Percentiles rank a stretch among this genome's conserved stretches.
phyloP scores from a whole-genome alignment of 2,113 vertebrate species.

The Indicator maculatus region DNA sequence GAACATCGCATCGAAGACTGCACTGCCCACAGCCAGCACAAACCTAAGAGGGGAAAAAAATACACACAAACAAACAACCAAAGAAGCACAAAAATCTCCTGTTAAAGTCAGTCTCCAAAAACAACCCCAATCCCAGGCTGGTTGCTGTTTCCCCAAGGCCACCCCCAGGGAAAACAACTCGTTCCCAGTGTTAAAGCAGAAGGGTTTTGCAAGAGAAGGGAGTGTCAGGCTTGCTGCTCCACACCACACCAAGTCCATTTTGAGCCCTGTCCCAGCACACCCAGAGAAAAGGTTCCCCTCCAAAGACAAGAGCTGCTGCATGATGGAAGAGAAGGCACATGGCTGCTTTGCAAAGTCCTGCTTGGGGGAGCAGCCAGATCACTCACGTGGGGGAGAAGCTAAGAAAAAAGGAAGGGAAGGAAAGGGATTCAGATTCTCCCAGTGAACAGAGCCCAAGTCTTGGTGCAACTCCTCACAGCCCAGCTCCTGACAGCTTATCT shows the following conservation, averaged over 20 bases:
- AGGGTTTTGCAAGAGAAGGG: conserved; percentile 25
- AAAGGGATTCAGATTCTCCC: background rate
- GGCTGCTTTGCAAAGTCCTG: background rate
- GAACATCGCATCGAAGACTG: conserved; percentile 97
- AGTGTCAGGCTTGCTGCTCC: background rate
- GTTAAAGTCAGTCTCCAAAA: background rate
- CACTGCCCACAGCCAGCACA: conserved; percentile 93
- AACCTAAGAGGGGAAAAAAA: conserved; percentile 78
- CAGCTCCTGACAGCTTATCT: background rate
- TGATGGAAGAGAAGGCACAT: rapidly evolving
- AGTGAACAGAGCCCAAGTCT: background rate
- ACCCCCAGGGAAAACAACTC: conserved; percentile 10
- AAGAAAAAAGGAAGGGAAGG: background rate
- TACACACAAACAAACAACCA: background rate
- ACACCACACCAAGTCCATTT: background rate
- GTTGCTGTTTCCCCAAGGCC: background rate
- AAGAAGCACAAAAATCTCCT: background rate
- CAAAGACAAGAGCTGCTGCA: background rate
- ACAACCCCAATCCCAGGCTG: background rate
- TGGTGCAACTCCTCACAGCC: background rate
- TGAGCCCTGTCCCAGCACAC: background rate
- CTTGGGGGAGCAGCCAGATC: rapidly evolving
- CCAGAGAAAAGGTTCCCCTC: background rate
- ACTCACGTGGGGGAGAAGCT: rapidly evolving
- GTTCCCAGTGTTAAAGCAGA: background rate